A percentile compares a stretch with the other conserved stretches of the same genome.
Evolutionary conservation across 2,797 vertebrate species (phyloP).

Genomic region (Poecilia wingei): DNA sequence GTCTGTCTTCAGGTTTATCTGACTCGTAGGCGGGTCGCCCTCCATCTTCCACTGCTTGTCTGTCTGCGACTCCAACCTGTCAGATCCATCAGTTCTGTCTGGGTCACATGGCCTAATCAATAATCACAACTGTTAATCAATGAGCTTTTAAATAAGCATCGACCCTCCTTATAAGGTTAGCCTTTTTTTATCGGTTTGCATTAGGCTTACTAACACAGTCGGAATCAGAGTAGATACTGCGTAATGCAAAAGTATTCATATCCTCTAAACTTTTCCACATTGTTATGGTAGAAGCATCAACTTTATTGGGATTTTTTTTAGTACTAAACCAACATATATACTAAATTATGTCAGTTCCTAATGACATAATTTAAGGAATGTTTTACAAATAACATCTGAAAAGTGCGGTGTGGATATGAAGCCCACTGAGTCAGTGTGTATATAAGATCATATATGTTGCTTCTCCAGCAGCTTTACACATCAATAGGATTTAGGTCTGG

Average conservation of each 20-base stretch:
- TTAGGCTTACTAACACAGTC: constrained; percentile 73
- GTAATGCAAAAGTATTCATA: constrained; percentile 14
- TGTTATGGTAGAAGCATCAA: neutral
- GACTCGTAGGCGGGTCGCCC: neutral
- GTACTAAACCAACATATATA: neutral
- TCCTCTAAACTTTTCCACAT: neutral
- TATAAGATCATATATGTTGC: neutral
- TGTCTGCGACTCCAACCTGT: constrained; percentile 54
- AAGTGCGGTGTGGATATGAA: neutral
- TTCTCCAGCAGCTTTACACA: neutral
- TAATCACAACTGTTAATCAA: constrained; percentile 88
- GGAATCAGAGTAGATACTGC: constrained; percentile 41
- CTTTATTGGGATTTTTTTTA: neutral
- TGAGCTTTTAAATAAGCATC: constrained; percentile 85
- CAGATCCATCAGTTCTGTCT: constrained; percentile 77
- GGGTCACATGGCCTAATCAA: constrained; percentile 77
- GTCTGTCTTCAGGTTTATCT: constrained; percentile 10
- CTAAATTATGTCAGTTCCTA: too few species aligned
- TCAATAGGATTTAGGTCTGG: neutral
- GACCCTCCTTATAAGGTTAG: constrained; percentile 80
- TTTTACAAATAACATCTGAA: neutral
- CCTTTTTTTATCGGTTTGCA: constrained; percentile 77
- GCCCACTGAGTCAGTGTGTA: neutral
- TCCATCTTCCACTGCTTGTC: constrained; percentile 17
- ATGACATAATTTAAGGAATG: neutral